These are phyloP conservation scores for Albula glossodonta DNA, from an alignment of 2,113 vertebrate genomes.

Conservation along the genomic window DNA sequence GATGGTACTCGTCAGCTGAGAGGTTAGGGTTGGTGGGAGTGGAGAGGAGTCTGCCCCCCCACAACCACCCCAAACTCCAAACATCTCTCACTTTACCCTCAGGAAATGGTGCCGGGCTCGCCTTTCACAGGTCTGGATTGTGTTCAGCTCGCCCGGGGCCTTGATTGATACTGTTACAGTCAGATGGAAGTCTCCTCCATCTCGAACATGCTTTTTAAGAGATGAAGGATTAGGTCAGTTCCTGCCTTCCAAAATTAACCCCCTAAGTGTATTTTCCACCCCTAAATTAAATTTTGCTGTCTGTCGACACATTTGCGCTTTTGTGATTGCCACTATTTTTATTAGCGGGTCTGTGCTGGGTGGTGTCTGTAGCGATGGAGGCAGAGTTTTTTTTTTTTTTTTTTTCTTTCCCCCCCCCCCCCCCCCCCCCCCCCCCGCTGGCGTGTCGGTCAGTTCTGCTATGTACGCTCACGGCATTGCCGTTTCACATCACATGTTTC, in stretches of 20 bases:
- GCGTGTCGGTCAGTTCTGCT: not conserved
- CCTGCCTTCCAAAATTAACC: slow-evolving; percentile 68
- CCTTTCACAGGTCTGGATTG: slow-evolving; percentile 80
- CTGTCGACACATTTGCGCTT: not conserved
- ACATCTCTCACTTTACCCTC: slow-evolving; percentile 86
- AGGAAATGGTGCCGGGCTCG: slow-evolving; percentile 81
- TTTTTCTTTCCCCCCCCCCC: not conserved
- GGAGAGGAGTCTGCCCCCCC: slow-evolving; percentile 52
- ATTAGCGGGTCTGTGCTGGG: not conserved
- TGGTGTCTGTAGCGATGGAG: not conserved
- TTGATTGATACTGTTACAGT: slow-evolving; percentile 74
- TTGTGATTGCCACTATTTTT: slow-evolving; percentile 5
- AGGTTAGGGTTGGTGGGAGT: slow-evolving; percentile 61
- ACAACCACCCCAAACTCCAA: slow-evolving; percentile 74
- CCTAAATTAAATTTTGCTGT: slow-evolving; percentile 23
- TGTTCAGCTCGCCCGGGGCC: slow-evolving; percentile 73
- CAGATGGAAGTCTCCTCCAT: slow-evolving; percentile 77
- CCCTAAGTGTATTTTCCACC: slow-evolving; percentile 63
- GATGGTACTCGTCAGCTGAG: slow-evolving; percentile 91
- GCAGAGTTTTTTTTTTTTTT: not conserved
- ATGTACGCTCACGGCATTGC: not conserved
- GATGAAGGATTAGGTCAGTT: slow-evolving; percentile 72
- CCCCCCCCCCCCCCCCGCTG: not conserved
- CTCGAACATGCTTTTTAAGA: slow-evolving; percentile 65
- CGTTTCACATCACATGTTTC: not conserved